Evolutionary conservation across 2,113 vertebrate species (phyloP).

Genomic region (Phrynosoma blainvillii): DNA sequence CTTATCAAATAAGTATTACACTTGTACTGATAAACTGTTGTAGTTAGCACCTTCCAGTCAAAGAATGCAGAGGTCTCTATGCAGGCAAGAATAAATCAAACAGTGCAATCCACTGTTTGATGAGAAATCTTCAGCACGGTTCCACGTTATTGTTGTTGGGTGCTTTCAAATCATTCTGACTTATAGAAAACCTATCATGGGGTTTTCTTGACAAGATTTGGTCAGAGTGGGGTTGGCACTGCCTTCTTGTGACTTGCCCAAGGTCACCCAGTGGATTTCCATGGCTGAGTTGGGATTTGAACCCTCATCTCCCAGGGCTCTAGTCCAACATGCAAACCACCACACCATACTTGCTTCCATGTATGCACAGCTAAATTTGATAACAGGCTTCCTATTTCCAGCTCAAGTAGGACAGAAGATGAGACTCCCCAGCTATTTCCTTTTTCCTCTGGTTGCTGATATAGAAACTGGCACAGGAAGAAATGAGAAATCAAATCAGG

Average conservation of each 20-base stretch:
- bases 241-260: too few relatives aligned
- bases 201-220: too few relatives aligned
- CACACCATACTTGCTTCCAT: background rate
- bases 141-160: too few relatives aligned
- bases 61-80: background rate
- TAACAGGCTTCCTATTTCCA: background rate
- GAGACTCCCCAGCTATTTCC: background rate
- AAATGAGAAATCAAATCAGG: background rate
- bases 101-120: background rate
- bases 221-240: too few relatives aligned
- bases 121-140: background rate
- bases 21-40: rapidly evolving
- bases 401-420: background rate
- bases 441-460: background rate
- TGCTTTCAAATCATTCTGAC: too few relatives aligned
- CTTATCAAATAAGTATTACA: rapidly evolving
- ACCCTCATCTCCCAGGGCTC: too few relatives aligned
- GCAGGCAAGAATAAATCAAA: background rate
- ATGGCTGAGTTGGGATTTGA: too few relatives aligned
- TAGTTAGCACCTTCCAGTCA: background rate
- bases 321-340: too few relatives aligned
- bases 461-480: background rate
- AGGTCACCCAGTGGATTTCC: too few relatives aligned
- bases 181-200: too few relatives aligned
- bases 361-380: background rate